Evolutionary conservation across 2,113 vertebrate genomes (phyloP), one percentile per base, ranked within the genome.

Genomic region (Accipiter cooperii): DNA sequence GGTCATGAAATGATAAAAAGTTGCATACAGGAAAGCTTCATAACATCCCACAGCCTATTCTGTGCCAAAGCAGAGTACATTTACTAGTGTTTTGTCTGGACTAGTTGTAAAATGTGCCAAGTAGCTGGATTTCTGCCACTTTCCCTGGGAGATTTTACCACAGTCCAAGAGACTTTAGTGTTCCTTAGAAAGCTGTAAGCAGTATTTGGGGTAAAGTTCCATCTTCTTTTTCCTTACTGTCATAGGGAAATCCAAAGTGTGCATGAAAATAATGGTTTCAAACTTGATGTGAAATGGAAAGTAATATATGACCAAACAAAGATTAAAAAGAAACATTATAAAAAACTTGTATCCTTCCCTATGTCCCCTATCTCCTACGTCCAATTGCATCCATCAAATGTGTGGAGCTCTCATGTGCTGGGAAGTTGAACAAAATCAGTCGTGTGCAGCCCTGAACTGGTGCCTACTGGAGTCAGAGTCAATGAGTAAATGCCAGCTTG

Each of bases 61-160:
- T 79, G 70, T 91, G 95, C 95, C 91, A 97, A 97, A 80, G 74
- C 78, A 82, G 87, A 70, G 84, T 47, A 76, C 77, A 95, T 94
- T 95, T 96, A 96, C 93, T 89, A 95, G 85, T 93, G 92, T 96
- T 97, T 96, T 96, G 95, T 97, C 97, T 97, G 95, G 95, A 90
- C 84, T 93, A 94, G 87, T 47, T 88, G 91, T 75, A 94, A 81
- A 84, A 93, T 90, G 84, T 96, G 97, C 94, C 97, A 96, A 96
- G 93, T 85, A 85, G 55, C 73, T 96, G 96, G 97, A 96, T 93
- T 97, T 90, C 75, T 97, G 96, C 95, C 96, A 97, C 58, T 95
- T 97, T 95, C 82, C 94, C 94, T 88, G 71, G 60, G 95, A 95
- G 89, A 93, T 89, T 96, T 91, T 93, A 90, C 93, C 93, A 91